These are phyloP conservation scores for Conopomorpha cramerella DNA, from an alignment of 1,140 invertebrate genomes.

Conservation along the genomic window DNA sequence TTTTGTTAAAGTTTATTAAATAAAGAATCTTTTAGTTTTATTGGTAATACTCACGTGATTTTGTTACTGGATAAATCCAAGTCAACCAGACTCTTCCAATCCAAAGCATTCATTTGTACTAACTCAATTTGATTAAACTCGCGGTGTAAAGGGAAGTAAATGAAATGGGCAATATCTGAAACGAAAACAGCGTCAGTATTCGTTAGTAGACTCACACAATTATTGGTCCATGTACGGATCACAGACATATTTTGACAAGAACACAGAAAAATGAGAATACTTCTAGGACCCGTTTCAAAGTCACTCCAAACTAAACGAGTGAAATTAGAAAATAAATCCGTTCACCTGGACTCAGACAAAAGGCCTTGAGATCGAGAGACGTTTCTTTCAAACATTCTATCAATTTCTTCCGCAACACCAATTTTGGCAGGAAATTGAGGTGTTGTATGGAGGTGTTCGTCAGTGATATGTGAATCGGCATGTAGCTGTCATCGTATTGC, in stretches of 20 bases:
- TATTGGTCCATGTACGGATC: too few species aligned
- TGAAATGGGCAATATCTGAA: constrained; percentile 38
- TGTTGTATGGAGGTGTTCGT: constrained; percentile 9
- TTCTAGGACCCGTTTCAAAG: too few species aligned
- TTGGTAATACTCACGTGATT: constrained; percentile 26
- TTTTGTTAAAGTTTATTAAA: too few species aligned
- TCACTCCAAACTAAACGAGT: too few species aligned
- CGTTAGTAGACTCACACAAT: too few species aligned
- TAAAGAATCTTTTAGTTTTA: too few species aligned
- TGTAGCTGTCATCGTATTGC: constrained; percentile 16
- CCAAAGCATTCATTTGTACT: constrained; percentile 12
- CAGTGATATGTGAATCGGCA: constrained; percentile 15
- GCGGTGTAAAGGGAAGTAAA: constrained; percentile 32
- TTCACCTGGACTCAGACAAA: constrained; percentile 23
- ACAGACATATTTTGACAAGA: too few species aligned
- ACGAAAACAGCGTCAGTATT: too few species aligned
- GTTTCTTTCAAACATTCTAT: too few species aligned
- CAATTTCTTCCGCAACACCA: constrained; percentile 15
- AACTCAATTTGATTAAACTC: constrained; percentile 22
- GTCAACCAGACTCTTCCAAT: constrained; percentile 18
- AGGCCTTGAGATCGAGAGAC: constrained; percentile 23
- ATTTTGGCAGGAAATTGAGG: constrained; percentile 21
- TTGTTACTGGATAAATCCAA: constrained; percentile 27
- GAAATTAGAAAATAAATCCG: too few species aligned
- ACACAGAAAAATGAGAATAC: too few species aligned